Evolutionary conservation across 1,140 invertebrate genomes (phyloP).

Genomic region (Cydia pomonella): DNA sequence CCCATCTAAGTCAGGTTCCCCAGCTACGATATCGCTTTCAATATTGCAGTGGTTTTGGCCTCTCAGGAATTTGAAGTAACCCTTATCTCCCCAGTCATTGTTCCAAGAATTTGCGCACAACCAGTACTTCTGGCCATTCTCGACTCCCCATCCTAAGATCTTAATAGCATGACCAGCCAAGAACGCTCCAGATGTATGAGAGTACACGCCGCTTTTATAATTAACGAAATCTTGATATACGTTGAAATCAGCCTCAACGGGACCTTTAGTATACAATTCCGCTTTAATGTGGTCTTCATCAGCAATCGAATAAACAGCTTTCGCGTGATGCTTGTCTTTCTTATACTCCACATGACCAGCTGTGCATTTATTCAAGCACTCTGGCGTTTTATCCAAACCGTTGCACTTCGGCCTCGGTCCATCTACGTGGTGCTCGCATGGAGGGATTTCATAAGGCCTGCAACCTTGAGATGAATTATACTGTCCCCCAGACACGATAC

Average conservation of each 20-base stretch:
- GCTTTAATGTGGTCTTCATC: background rate
- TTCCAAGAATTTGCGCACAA: conserved; percentile 70
- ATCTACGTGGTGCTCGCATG: background rate
- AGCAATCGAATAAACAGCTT: background rate
- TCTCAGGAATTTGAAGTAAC: conserved; percentile 91
- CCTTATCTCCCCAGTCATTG: conserved; percentile 89
- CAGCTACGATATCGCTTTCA: conserved; percentile 87
- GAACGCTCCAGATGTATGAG: conserved; percentile 83
- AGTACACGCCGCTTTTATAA: conserved; percentile 83
- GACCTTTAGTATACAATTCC: background rate
- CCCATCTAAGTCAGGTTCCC: conserved; percentile 56
- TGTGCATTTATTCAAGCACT: background rate
- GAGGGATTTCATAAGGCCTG: background rate
- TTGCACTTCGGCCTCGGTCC: background rate
- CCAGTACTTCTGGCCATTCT: conserved; percentile 87
- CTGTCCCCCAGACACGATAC: conserved; percentile 89
- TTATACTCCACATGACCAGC: background rate
- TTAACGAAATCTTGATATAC: conserved; percentile 91
- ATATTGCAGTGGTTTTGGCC: conserved; percentile 92
- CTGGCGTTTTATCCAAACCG: background rate
- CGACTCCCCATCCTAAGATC: background rate
- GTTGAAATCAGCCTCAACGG: conserved; percentile 47
- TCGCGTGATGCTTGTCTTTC: background rate
- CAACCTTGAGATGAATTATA: conserved; percentile 80
- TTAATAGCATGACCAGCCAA: conserved; percentile 90